These are phyloP conservation scores for Physella acuta DNA, from an alignment of 1,140 invertebrate genomes.

Conservation along the genomic window DNA sequence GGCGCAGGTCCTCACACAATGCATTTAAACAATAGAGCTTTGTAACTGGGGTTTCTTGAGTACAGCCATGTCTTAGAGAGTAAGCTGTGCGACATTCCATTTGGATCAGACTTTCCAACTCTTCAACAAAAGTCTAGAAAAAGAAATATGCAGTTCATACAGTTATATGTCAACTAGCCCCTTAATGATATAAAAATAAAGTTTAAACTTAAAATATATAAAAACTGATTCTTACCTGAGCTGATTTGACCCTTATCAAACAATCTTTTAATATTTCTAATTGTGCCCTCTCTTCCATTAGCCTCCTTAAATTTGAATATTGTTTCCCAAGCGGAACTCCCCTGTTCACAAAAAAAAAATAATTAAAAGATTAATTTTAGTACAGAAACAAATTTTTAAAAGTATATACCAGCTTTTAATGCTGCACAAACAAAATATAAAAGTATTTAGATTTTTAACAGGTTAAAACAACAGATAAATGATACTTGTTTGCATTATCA, in stretches of 20 bases:
- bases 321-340: slow-evolving; percentile 39
- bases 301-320: slow-evolving; percentile 42
- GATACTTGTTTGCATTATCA: too few species aligned
- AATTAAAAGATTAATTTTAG: too few species aligned
- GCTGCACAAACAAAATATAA: too few species aligned
- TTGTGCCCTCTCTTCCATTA: slow-evolving; percentile 48
- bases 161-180: too few species aligned
- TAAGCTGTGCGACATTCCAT: slow-evolving; percentile 50
- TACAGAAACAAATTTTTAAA: too few species aligned
- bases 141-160: too few species aligned
- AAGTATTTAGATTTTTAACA: too few species aligned
- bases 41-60: slow-evolving; percentile 42
- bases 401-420: too few species aligned
- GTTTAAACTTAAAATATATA: neutral
- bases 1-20: slow-evolving; percentile 56
- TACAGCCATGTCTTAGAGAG: slow-evolving; percentile 47
- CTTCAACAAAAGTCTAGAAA: slow-evolving; percentile 43
- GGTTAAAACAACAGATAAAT: too few species aligned
- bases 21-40: slow-evolving; percentile 54
- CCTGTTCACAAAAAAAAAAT: slow-evolving; percentile 4
- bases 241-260: slow-evolving; percentile 42
- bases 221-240: slow-evolving; percentile 13
- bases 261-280: slow-evolving; percentile 53
- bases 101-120: slow-evolving; percentile 47
- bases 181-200: too few species aligned